These are phyloP conservation scores for Hippocampus kuda DNA, from an alignment of 2,797 vertebrate genomes.

Conservation along the genomic window DNA sequence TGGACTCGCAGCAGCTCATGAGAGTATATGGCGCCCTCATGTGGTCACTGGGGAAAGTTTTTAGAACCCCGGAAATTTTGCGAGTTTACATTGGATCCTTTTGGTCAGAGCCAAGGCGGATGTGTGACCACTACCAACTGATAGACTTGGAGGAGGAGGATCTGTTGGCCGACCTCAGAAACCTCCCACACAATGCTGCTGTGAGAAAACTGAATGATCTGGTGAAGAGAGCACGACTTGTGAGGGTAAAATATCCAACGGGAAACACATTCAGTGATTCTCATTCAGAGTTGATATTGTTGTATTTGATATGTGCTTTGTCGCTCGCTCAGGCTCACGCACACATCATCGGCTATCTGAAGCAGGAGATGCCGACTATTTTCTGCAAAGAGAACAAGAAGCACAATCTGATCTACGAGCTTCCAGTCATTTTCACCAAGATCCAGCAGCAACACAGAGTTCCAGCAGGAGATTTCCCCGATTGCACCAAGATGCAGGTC, in stretches of 20 bases:
- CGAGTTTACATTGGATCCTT: slow-evolving; percentile 85
- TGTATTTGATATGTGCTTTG: not conserved
- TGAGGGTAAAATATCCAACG: slow-evolving; percentile 66
- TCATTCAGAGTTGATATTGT: not conserved
- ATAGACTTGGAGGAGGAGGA: slow-evolving; percentile 85
- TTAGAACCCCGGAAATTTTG: slow-evolving; percentile 82
- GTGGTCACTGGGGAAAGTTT: slow-evolving; percentile 89
- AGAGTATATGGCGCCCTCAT: slow-evolving; percentile 86
- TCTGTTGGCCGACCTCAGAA: slow-evolving; percentile 80
- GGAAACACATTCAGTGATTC: not conserved
- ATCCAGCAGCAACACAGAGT: slow-evolving; percentile 81
- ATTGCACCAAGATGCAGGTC: slow-evolving; percentile 87
- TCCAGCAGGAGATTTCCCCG: slow-evolving; percentile 82
- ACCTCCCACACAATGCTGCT: slow-evolving; percentile 77
- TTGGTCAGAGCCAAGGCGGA: slow-evolving; percentile 79
- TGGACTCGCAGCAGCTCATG: slow-evolving; percentile 87
- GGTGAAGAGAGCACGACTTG: slow-evolving; percentile 79
- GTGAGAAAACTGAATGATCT: slow-evolving; percentile 83
- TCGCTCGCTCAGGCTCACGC: slow-evolving; percentile 72
- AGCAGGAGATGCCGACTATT: slow-evolving; percentile 82
- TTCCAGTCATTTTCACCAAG: slow-evolving; percentile 78
- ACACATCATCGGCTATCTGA: slow-evolving; percentile 80
- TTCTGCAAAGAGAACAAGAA: slow-evolving; percentile 84
- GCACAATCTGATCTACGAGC: slow-evolving; percentile 77
- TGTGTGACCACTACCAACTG: slow-evolving; percentile 74